Conservation (phyloP, 1,140 invertebrate species). For the Dreissena rostriformis region DNA sequence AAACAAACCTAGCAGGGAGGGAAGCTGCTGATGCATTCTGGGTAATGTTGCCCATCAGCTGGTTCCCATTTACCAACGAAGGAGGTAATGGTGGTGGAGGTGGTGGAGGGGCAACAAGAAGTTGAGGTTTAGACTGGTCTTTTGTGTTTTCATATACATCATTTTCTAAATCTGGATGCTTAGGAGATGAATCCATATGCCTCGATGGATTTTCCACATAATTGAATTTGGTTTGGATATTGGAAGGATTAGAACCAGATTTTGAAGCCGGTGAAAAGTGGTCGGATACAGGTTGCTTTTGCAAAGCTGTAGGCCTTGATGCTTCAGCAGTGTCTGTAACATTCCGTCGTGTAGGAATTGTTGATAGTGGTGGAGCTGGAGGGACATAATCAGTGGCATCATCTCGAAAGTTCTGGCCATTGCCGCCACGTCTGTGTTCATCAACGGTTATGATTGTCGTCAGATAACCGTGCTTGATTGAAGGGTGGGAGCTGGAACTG, state of each 20-base stretch:
- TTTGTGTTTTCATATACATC: too few relatives aligned
- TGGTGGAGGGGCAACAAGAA: neutral
- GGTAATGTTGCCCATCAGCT: neutral
- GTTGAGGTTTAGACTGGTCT: too few relatives aligned
- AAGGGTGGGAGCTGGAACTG: neutral
- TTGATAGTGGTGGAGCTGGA: neutral
- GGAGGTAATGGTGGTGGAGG: conserved; percentile 15
- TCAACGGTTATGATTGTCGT: neutral
- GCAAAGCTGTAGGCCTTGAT: too few relatives aligned
- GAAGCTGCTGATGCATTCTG: conserved; percentile 26
- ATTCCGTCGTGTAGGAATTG: too few relatives aligned
- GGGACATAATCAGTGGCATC: neutral
- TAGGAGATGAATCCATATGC: too few relatives aligned
- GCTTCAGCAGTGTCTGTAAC: too few relatives aligned
- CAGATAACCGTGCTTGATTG: neutral
- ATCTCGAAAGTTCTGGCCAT: neutral
- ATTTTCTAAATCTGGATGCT: too few relatives aligned
- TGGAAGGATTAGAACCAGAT: too few relatives aligned
- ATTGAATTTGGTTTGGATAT: too few relatives aligned
- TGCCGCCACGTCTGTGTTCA: neutral
- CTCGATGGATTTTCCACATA: too few relatives aligned
- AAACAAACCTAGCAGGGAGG: conserved; percentile 43
- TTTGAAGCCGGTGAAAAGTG: too few relatives aligned
- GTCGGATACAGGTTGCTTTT: too few relatives aligned
- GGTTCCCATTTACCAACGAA: neutral